These are phyloP conservation scores for Drosophila tsacasi DNA, from an alignment of 1,140 invertebrate species.

Conservation along the genomic window DNA sequence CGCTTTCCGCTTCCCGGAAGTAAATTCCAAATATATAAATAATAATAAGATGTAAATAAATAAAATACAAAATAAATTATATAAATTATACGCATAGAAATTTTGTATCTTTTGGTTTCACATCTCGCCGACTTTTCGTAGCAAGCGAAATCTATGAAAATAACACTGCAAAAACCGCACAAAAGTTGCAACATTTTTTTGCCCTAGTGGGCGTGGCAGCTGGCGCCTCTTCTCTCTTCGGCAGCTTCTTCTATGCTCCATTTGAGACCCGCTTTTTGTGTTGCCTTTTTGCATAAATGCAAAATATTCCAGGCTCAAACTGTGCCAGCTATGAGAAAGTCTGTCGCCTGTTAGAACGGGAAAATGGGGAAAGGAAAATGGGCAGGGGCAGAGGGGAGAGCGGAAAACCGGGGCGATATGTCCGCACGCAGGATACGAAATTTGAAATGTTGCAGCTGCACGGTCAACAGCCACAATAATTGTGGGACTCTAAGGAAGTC, in stretches of 20 bases:
- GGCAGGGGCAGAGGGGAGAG: not conserved
- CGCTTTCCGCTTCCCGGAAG: not conserved
- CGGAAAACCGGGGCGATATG: slow-evolving; percentile 46
- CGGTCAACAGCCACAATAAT: slow-evolving; percentile 41
- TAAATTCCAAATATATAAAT: not conserved
- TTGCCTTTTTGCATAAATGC: slow-evolving; percentile 72
- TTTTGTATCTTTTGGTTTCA: not conserved
- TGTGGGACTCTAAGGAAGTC: not conserved
- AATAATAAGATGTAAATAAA: too few species aligned
- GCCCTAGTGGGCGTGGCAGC: slow-evolving; percentile 43
- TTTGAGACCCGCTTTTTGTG: slow-evolving; percentile 53
- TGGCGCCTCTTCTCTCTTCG: slow-evolving; percentile 27
- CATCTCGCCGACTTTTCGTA: not conserved
- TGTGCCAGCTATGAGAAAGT: slow-evolving; percentile 57
- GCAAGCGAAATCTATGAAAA: slow-evolving; percentile 56
- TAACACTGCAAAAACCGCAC: slow-evolving; percentile 71
- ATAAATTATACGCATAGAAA: not conserved
- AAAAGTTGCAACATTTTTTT: slow-evolving; percentile 56
- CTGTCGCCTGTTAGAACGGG: slow-evolving; percentile 35
- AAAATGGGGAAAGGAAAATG: not conserved
- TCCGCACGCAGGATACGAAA: slow-evolving; percentile 56
- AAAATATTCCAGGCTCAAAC: slow-evolving; percentile 76
- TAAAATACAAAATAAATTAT: not conserved
- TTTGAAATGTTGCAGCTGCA: slow-evolving; percentile 62
- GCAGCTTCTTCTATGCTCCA: slow-evolving; percentile 50